Percentiles rank a stretch among this genome's conserved stretches.
These are phyloP conservation scores for Anas flavirostris DNA, from an alignment of 2,797 vertebrate genomes.

Conservation along the genomic window DNA sequence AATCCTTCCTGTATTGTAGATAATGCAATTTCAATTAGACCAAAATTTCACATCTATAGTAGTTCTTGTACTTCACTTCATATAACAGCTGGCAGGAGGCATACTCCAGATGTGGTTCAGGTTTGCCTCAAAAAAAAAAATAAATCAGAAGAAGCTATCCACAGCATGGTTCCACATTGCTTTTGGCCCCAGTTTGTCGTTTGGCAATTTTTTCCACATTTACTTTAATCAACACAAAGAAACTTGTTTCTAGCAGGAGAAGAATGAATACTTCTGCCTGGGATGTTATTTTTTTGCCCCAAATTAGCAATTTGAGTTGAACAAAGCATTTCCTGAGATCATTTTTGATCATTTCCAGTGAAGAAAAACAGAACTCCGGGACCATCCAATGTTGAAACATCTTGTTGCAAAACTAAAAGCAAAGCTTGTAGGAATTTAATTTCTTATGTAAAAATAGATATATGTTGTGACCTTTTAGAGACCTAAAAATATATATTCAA, in stretches of 20 bases:
- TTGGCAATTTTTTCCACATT: background rate
- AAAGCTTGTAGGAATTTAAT: background rate
- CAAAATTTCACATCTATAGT: background rate
- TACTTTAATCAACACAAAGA: background rate
- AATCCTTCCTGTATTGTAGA: background rate
- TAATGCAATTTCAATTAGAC: background rate
- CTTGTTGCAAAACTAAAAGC: background rate
- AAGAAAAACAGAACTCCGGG: background rate
- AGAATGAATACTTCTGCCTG: background rate
- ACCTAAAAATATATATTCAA: background rate
- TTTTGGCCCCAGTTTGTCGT: no score
- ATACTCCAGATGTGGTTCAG: background rate
- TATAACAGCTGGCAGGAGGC: background rate
- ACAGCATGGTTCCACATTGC: background rate
- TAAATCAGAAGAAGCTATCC: background rate
- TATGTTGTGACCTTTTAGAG: background rate
- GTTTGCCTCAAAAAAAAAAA: background rate
- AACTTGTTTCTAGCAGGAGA: background rate
- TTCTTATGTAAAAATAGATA: background rate
- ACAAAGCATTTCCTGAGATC: background rate
- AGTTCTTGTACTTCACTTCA: background rate
- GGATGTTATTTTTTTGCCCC: background rate
- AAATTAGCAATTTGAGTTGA: background rate
- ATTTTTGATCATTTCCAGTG: background rate
- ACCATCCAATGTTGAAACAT: background rate